A percentile compares a stretch with the other conserved stretches of the same genome.
These are phyloP conservation scores for Asbolus verrucosus DNA, from an alignment of 1,140 invertebrate genomes.

Conservation along the genomic window DNA sequence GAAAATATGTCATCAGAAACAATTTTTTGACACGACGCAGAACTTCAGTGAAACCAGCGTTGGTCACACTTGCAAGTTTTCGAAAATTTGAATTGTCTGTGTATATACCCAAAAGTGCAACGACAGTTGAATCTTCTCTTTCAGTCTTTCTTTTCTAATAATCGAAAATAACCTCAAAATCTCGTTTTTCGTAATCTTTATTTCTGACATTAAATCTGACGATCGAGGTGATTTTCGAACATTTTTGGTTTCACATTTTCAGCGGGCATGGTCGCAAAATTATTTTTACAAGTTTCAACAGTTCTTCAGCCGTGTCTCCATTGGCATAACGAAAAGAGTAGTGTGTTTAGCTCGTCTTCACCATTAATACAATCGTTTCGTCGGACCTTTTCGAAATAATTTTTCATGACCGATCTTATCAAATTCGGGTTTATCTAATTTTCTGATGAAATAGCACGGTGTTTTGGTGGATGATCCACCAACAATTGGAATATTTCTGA, in stretches of 20 bases:
- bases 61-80: too few relatives aligned
- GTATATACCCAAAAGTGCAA: too few relatives aligned
- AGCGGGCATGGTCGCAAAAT: conserved; percentile 75
- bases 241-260: conserved; percentile 75
- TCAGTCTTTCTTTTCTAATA: conserved; percentile 69
- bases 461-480: conserved; percentile 65
- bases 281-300: conserved; percentile 75
- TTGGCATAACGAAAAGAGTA: conserved; percentile 81
- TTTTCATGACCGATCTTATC: conserved; percentile 65
- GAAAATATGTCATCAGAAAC: too few relatives aligned
- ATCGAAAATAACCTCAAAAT: conserved; percentile 78
- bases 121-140: conserved; percentile 14
- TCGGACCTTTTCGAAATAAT: conserved; percentile 65
- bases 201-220: conserved; percentile 63
- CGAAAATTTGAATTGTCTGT: too few relatives aligned
- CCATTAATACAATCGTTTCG: conserved; percentile 70
- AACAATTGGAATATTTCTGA: conserved; percentile 72
- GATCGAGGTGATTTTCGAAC: conserved; percentile 76
- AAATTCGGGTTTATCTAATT: conserved; percentile 47
- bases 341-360: conserved; percentile 79
- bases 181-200: conserved; percentile 71
- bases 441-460: conserved; percentile 49
- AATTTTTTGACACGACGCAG: too few relatives aligned
- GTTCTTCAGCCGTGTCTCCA: conserved; percentile 69
- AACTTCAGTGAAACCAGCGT: too few relatives aligned